A percentile compares a stretch with the other conserved stretches of the same genome.
Conservation (phyloP, 1,140 invertebrate species). For the Holcopasites calliopsidis region DNA sequence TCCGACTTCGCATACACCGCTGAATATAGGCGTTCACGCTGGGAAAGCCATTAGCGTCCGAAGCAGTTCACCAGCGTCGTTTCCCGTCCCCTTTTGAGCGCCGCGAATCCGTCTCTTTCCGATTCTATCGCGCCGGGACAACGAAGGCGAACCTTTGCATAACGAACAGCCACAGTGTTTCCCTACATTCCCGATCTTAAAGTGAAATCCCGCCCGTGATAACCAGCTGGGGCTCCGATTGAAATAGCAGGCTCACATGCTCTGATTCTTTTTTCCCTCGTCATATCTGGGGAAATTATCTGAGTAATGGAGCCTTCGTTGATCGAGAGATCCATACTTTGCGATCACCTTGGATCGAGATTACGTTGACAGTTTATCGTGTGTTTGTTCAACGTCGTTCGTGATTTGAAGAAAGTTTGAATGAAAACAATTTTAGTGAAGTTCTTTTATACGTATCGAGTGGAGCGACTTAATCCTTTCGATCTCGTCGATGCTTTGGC, state of each 20-base stretch:
- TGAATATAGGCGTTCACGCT: constrained; percentile 52
- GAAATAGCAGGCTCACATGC: not conserved
- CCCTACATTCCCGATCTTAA: not conserved
- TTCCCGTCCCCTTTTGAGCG: constrained; percentile 32
- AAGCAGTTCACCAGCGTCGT: constrained; percentile 49
- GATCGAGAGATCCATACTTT: no score
- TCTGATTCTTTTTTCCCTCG: no score
- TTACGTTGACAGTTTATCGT: no score
- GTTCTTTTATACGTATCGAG: no score
- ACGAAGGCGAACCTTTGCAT: constrained; percentile 25
- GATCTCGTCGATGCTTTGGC: no score
- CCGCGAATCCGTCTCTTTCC: constrained; percentile 20
- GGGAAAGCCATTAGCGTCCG: constrained; percentile 67
- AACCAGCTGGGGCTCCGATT: not conserved
- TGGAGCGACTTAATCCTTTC: no score
- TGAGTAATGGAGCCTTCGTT: no score
- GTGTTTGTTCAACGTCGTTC: no score
- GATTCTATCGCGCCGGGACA: constrained; percentile 24
- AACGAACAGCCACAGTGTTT: constrained; percentile 35
- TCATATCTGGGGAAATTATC: no score
- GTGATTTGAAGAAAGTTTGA: no score
- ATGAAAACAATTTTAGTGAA: no score
- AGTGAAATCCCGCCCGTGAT: not conserved
- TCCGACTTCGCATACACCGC: constrained; percentile 30
- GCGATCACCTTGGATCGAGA: no score